Conservation (phyloP, 2,888 invertebrate genomes). For the Agrotis puta region DNA sequence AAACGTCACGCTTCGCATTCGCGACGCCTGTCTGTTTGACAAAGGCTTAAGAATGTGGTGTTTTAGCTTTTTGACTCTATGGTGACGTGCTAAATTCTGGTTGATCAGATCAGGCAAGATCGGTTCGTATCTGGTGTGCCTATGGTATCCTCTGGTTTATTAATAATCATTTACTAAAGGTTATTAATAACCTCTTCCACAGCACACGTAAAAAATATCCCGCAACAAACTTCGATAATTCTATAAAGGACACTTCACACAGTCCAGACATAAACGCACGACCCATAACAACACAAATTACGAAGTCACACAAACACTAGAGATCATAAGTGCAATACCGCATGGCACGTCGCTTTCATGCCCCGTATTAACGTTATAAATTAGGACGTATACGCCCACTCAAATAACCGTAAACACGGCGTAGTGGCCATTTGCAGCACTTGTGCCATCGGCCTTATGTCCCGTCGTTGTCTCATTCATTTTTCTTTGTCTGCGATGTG, state of each 20-base stretch:
- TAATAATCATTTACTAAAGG: too few species aligned
- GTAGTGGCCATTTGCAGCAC: constrained; percentile 84
- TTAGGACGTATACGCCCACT: constrained; percentile 87
- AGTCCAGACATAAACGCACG: constrained; percentile 13
- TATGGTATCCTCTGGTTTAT: too few species aligned
- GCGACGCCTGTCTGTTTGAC: too few species aligned
- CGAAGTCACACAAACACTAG: constrained; percentile 41
- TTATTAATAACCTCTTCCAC: too few species aligned
- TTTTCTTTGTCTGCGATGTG: constrained; percentile 72
- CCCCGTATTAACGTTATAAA: constrained; percentile 89
- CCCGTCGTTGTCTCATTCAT: constrained; percentile 74
- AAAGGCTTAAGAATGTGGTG: too few species aligned
- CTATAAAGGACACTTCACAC: constrained; percentile 27
- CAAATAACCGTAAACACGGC: constrained; percentile 87
- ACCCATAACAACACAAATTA: constrained; percentile 21
- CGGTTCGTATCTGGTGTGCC: too few species aligned
- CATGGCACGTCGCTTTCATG: constrained; percentile 70
- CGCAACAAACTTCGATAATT: not conserved
- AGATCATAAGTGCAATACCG: constrained; percentile 71
- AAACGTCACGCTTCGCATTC: too few species aligned
- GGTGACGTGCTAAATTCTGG: too few species aligned
- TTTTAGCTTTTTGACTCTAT: too few species aligned
- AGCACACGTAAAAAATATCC: constrained; percentile 8
- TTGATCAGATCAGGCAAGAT: too few species aligned
- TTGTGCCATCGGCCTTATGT: constrained; percentile 79